Evolutionary conservation across 2,888 invertebrate species (phyloP).

Genomic region (Nycteola revayana): DNA sequence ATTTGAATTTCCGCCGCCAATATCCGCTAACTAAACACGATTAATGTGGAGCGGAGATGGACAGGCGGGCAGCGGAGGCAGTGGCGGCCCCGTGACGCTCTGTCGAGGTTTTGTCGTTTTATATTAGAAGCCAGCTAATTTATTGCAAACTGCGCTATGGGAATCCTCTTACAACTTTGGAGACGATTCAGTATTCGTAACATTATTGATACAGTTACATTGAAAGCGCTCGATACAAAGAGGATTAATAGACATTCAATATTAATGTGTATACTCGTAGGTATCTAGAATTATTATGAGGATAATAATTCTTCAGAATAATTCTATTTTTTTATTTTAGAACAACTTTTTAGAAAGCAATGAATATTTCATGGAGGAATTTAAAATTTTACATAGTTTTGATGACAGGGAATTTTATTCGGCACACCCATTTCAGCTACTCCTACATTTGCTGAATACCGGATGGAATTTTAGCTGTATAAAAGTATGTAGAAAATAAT

Average conservation of each 20-base stretch:
- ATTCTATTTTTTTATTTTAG: too few relatives aligned
- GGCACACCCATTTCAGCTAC: too few relatives aligned
- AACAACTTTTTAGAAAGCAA: too few relatives aligned
- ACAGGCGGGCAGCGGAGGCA: constrained; percentile 60
- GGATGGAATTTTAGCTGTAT: too few relatives aligned
- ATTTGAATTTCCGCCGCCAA: constrained; percentile 82
- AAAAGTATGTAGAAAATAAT: too few relatives aligned
- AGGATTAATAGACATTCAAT: constrained; percentile 3
- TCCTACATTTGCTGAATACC: too few relatives aligned
- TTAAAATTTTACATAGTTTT: too few relatives aligned
- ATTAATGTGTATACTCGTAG: background rate
- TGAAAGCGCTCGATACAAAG: constrained; percentile 14
- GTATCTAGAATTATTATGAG: too few relatives aligned
- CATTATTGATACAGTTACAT: constrained; percentile 40
- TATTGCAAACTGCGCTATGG: constrained; percentile 76
- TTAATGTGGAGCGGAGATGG: constrained; percentile 79
- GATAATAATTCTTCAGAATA: too few relatives aligned
- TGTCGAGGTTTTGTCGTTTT: constrained; percentile 78
- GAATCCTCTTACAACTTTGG: constrained; percentile 59
- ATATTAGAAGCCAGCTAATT: constrained; percentile 79
- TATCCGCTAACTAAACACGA: constrained; percentile 83
- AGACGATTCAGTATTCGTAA: constrained; percentile 40
- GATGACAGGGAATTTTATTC: too few relatives aligned
- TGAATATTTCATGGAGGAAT: too few relatives aligned
- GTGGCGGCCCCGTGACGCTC: constrained; percentile 53